Percentiles rank a stretch among this genome's conserved stretches.
Evolutionary conservation across 2,113 vertebrate genomes (phyloP).

Genomic region (Empidonax traillii): DNA sequence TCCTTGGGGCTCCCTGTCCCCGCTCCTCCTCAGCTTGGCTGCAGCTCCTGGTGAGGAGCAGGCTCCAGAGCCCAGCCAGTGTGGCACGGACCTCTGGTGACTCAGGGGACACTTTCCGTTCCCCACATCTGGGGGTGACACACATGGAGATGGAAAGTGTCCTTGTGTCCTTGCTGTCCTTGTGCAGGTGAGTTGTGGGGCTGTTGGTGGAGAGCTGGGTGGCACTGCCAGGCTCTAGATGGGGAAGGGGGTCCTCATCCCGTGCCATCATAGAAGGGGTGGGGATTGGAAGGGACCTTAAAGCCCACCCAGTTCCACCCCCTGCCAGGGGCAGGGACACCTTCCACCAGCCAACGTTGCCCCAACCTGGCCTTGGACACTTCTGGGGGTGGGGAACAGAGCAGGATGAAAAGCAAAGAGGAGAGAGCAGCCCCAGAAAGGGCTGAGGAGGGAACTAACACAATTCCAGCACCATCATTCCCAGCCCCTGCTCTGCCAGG

Average conservation of each 20-base stretch:
- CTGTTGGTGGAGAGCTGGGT: neutral
- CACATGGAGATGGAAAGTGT: neutral
- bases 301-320: neutral
- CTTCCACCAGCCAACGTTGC: neutral
- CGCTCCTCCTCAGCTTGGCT: neutral
- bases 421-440: neutral
- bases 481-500: neutral
- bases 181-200: neutral
- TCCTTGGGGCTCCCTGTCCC: neutral
- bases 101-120: neutral
- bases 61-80: neutral
- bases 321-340: neutral
- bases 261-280: too few relatives aligned
- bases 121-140: neutral
- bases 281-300: neutral
- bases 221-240: neutral
- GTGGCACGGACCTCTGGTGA: neutral
- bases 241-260: neutral
- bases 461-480: neutral
- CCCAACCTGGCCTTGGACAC: neutral
- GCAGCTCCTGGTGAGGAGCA: neutral
- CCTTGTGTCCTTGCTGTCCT: neutral
- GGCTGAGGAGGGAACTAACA: neutral
- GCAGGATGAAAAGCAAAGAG: neutral
- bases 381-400: neutral